Evolutionary conservation across 2,113 vertebrate genomes (phyloP).

Genomic region (Embiotoca jacksoni): DNA sequence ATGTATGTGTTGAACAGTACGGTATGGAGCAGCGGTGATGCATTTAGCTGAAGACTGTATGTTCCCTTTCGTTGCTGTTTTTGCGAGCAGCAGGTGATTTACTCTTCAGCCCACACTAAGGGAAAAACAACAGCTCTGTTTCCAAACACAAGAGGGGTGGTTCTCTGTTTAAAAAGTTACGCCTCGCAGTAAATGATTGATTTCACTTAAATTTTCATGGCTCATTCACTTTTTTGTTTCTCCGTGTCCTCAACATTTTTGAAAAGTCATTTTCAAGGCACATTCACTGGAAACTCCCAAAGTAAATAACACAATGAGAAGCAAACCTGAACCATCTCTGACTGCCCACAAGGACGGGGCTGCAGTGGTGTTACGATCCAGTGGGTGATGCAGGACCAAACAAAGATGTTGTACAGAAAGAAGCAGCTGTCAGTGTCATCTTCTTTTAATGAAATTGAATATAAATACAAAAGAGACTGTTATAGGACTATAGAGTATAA

Average conservation of each 20-base stretch:
- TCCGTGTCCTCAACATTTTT: constrained; percentile 43
- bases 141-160: constrained; percentile 31
- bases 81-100: constrained; percentile 66
- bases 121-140: constrained; percentile 59
- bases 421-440: constrained; percentile 18
- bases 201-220: constrained; percentile 40
- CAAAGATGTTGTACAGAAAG: too few relatives aligned
- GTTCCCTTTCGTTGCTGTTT: constrained; percentile 50
- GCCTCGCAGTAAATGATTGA: constrained; percentile 51
- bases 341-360: not conserved
- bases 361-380: not conserved
- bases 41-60: constrained; percentile 39
- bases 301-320: constrained; percentile 12
- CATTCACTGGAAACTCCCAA: constrained; percentile 9
- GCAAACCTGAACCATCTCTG: not conserved
- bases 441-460: too few relatives aligned
- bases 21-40: constrained; percentile 10
- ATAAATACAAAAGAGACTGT: too few relatives aligned
- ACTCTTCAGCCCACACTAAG: constrained; percentile 43
- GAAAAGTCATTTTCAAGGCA: constrained; percentile 24
- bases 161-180: constrained; percentile 66
- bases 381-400: not conserved
- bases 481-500: too few relatives aligned
- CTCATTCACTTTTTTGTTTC: constrained; percentile 32
- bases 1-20: constrained; percentile 10